phyloP scores from a whole-genome alignment of 2,797 vertebrate species.

The Glyptemys insculpta region DNA sequence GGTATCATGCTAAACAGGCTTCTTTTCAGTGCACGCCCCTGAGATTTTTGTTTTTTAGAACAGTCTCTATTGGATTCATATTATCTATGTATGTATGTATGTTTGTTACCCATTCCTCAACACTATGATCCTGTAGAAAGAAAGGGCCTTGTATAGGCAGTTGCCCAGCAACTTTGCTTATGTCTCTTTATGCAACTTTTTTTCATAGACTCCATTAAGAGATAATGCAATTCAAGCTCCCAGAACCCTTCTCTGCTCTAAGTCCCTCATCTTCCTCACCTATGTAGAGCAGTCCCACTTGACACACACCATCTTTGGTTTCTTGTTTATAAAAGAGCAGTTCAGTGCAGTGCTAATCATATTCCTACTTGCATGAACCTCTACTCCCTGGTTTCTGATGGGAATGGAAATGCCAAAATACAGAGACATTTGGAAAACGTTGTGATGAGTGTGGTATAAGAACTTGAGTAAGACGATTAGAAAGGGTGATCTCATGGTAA shows the following conservation, averaged over 20 bases:
- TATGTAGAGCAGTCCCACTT: background rate
- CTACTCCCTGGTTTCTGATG: background rate
- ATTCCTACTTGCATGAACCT: background rate
- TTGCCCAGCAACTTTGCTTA: conserved; percentile 51
- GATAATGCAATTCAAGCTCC: conserved; percentile 57
- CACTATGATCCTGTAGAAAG: conserved; percentile 62
- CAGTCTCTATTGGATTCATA: conserved; percentile 37
- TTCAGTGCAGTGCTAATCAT: background rate
- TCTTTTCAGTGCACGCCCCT: conserved; percentile 9
- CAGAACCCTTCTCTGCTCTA: conserved; percentile 50
- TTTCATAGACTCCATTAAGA: conserved; percentile 65
- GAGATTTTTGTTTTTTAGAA: conserved; percentile 22
- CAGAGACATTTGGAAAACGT: background rate
- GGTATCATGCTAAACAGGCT: background rate
- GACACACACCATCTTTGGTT: background rate
- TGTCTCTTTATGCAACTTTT: conserved; percentile 65
- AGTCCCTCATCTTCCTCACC: conserved; percentile 18
- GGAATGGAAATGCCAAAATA: conserved; percentile 11
- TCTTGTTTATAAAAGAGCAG: background rate
- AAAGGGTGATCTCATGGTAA: background rate
- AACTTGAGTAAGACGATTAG: background rate
- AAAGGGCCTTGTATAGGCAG: conserved; percentile 64
- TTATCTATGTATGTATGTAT: conserved; percentile 51
- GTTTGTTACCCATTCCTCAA: conserved; percentile 66
- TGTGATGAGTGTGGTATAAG: background rate